These are phyloP conservation scores for Tetramorium parvispinum DNA, from an alignment of 1,140 invertebrate species.

Conservation along the genomic window DNA sequence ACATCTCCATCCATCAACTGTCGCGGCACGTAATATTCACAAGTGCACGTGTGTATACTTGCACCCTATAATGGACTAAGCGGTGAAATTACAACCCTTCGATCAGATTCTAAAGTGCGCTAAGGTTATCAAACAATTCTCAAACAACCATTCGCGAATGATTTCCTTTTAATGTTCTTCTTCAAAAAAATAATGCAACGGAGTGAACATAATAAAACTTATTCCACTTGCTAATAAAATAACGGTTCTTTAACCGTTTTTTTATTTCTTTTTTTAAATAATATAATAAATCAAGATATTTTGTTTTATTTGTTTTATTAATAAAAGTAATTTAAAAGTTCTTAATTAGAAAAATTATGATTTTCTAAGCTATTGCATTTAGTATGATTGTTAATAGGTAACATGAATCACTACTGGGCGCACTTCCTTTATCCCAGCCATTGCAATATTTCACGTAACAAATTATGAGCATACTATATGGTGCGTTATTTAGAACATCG, in stretches of 20 bases:
- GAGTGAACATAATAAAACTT: background rate
- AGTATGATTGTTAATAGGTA: background rate
- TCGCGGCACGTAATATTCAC: constrained; percentile 38
- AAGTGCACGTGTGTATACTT: background rate
- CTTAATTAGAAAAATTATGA: background rate
- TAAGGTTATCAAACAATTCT: constrained; percentile 23
- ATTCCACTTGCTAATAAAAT: background rate
- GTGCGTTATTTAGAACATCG: background rate
- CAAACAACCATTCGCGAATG: background rate
- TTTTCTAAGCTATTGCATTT: background rate
- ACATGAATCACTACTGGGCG: background rate
- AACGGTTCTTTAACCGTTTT: background rate
- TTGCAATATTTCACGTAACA: constrained; percentile 24
- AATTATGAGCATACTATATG: background rate
- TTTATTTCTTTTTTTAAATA: background rate
- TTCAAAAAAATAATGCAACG: background rate
- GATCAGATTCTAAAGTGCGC: constrained; percentile 8
- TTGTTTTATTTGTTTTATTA: background rate
- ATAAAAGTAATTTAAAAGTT: constrained; percentile 1
- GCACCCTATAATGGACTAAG: constrained; percentile 14
- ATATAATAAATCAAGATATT: background rate
- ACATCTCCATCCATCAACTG: constrained; percentile 63
- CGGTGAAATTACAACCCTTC: constrained; percentile 23
- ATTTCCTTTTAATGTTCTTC: constrained; percentile 13
- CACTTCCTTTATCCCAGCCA: background rate